Percentiles rank a stretch among this genome's conserved stretches.
These are phyloP conservation scores for Balaeniceps rex DNA, from an alignment of 2,113 vertebrate genomes.

Conservation along the genomic window DNA sequence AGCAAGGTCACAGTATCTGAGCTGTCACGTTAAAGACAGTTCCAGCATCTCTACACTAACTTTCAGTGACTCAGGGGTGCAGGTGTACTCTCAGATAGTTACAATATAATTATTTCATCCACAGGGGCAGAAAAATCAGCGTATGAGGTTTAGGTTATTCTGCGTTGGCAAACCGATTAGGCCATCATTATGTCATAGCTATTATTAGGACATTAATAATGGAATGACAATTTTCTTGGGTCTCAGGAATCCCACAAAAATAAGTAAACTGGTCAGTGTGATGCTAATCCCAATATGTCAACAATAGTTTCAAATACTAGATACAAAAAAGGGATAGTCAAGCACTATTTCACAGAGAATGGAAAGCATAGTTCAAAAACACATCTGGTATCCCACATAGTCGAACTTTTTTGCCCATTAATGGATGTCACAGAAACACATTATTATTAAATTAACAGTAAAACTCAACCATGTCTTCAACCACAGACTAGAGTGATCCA, in stretches of 20 bases:
- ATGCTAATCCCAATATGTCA: background rate
- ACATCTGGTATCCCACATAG: background rate
- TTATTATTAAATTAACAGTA: background rate
- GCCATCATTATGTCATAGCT: background rate
- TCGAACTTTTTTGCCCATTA: background rate
- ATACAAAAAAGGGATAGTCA: background rate
- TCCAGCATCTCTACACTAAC: background rate
- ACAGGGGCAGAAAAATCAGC: background rate
- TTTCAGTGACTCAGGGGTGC: background rate
- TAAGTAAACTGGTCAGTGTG: background rate
- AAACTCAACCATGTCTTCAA: background rate
- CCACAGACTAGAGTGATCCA: background rate
- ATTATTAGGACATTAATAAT: background rate
- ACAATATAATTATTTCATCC: background rate
- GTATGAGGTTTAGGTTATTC: background rate
- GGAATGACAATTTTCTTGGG: background rate
- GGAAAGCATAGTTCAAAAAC: background rate
- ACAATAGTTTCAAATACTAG: background rate
- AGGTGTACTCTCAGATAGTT: background rate
- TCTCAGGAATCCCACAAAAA: background rate
- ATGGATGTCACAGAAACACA: background rate
- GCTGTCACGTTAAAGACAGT: background rate
- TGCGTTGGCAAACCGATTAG: background rate
- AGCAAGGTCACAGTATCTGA: background rate
- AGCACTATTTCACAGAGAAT: background rate